Conservation (phyloP, 2,113 vertebrate genomes). For the Capra hircus region DNA sequence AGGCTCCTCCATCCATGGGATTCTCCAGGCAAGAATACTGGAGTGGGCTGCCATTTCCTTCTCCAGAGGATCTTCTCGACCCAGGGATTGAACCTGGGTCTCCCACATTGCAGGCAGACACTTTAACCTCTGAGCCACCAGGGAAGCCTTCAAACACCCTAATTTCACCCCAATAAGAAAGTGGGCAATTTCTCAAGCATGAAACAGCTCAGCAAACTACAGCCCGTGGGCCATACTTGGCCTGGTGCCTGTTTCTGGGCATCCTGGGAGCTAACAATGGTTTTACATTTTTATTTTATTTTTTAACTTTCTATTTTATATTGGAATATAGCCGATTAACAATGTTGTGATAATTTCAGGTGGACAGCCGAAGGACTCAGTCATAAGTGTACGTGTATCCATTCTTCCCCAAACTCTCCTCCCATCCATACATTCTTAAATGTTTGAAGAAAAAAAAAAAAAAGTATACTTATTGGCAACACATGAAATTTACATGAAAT, state of each 20-base stretch:
- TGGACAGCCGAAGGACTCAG: not conserved
- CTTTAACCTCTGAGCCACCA: too few relatives aligned
- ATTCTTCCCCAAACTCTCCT: not conserved
- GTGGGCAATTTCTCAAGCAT: not conserved
- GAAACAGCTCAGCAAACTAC: not conserved
- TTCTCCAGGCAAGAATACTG: too few relatives aligned
- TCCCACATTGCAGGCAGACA: too few relatives aligned
- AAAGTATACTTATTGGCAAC: not conserved
- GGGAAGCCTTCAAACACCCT: not conserved
- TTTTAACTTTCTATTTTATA: not conserved
- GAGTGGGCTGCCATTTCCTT: too few relatives aligned
- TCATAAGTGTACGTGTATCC: not conserved
- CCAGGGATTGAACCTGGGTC: too few relatives aligned
- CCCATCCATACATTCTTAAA: not conserved
- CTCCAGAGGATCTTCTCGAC: too few relatives aligned
- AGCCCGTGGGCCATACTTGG: not conserved
- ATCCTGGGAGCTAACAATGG: not conserved
- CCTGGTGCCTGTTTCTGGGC: not conserved
- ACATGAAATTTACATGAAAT: not conserved
- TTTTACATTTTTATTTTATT: not conserved
- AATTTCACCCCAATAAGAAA: not conserved
- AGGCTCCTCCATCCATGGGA: too few relatives aligned
- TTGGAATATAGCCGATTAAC: not conserved
- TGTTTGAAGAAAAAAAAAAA: not conserved
- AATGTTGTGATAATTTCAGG: not conserved